These are phyloP conservation scores for Oligia latruncula DNA, from an alignment of 2,888 invertebrate species.

Conservation along the genomic window DNA sequence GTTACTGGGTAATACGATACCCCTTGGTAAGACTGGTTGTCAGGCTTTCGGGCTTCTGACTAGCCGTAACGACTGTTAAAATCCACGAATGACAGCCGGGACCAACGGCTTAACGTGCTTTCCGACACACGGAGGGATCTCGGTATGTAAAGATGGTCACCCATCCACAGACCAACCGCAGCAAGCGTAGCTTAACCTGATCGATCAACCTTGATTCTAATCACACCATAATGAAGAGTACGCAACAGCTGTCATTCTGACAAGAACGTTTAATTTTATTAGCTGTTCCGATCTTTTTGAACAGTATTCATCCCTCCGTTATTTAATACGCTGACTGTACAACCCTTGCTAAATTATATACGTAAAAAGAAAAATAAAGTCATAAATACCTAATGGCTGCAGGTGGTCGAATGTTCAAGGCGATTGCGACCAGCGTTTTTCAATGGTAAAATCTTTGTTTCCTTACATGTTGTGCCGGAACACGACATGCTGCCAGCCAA, in stretches of 20 bases:
- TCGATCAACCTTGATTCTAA: not conserved
- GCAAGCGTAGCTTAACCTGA: too few species aligned
- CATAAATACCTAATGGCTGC: conserved; percentile 5
- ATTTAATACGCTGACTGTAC: not conserved
- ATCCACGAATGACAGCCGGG: too few species aligned
- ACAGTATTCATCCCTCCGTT: not conserved
- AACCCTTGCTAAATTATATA: not conserved
- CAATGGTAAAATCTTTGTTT: not conserved
- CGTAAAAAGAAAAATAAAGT: not conserved
- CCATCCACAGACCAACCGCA: too few species aligned
- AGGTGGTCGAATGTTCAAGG: not conserved
- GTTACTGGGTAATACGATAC: too few species aligned
- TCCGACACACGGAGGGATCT: too few species aligned
- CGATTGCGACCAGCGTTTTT: not conserved
- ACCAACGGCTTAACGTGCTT: too few species aligned
- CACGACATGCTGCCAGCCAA: not conserved
- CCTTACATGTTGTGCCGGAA: not conserved
- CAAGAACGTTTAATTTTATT: not conserved
- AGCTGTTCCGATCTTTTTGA: not conserved
- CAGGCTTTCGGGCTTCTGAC: too few species aligned
- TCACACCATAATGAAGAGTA: not conserved
- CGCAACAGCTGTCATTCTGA: not conserved
- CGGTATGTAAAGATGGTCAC: too few species aligned
- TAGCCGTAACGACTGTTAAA: too few species aligned
- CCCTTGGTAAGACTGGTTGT: too few species aligned